These are phyloP conservation scores for Mimas tiliae DNA, from an alignment of 2,888 invertebrate genomes.

Conservation along the genomic window DNA sequence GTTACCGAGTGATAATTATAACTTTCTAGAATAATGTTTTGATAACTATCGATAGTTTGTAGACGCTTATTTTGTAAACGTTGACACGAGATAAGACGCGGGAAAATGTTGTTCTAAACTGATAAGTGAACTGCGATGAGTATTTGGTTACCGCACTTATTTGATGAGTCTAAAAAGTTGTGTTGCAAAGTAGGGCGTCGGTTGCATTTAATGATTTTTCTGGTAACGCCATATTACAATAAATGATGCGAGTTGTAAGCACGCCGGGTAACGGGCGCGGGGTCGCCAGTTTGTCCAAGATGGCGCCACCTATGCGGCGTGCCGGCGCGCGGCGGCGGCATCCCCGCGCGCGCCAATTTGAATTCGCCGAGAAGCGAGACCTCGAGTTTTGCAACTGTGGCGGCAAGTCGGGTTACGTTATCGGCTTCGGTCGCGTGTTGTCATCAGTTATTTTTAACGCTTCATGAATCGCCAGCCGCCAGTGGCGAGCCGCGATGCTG, in stretches of 20 bases:
- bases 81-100: constrained; percentile 66
- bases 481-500: constrained; percentile 34
- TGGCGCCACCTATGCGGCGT: constrained; percentile 82
- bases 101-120: constrained; percentile 59
- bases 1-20: background rate
- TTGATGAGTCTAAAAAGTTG: constrained; percentile 8
- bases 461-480: constrained; percentile 51
- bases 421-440: constrained; percentile 77
- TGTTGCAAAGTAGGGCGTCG: constrained; percentile 31
- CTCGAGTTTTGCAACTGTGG: constrained; percentile 75
- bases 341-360: constrained; percentile 77
- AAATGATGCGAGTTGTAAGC: constrained; percentile 55
- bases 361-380: constrained; percentile 62
- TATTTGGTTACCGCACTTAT: constrained; percentile 1
- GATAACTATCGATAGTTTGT: constrained; percentile 49
- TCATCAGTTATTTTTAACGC: constrained; percentile 82
- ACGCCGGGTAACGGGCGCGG: constrained; percentile 68
- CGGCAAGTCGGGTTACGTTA: constrained; percentile 70
- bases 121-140: constrained; percentile 5
- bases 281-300: constrained; percentile 69
- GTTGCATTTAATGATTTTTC: constrained; percentile 39
- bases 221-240: constrained; percentile 42
- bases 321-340: constrained; percentile 75
- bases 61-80: constrained; percentile 58
- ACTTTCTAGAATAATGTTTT: constrained; percentile 39